These are phyloP conservation scores for Galbula dea DNA, from an alignment of 2,113 vertebrate genomes.

Conservation along the genomic window DNA sequence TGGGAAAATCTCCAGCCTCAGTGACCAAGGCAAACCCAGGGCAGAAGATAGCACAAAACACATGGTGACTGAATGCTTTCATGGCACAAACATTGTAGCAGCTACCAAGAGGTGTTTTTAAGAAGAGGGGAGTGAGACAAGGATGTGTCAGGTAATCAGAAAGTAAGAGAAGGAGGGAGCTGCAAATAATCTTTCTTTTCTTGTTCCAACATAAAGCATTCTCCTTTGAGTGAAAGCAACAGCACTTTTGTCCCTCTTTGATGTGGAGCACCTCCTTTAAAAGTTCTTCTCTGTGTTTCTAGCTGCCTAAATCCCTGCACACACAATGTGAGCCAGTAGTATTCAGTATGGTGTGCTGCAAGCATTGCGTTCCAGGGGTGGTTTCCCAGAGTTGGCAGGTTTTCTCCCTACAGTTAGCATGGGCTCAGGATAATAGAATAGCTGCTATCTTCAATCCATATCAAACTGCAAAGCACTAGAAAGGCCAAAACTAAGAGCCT, in stretches of 20 bases:
- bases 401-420: neutral
- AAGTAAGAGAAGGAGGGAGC: neutral
- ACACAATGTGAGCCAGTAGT: neutral
- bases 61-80: neutral
- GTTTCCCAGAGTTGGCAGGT: conserved; percentile 32
- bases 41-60: neutral
- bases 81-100: neutral
- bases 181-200: neutral
- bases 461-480: conserved; percentile 23
- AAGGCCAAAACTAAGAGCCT: neutral
- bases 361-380: neutral
- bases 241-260: neutral
- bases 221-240: neutral
- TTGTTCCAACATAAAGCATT: neutral
- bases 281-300: neutral
- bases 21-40: neutral
- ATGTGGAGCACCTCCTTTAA: neutral
- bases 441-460: conserved; percentile 29
- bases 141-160: neutral
- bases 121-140: neutral
- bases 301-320: neutral
- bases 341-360: neutral
- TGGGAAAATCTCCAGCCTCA: neutral
- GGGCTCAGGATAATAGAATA: neutral
- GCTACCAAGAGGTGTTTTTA: neutral